Conservation (phyloP, 2,888 invertebrate species). For the Melipona beecheii region DNA sequence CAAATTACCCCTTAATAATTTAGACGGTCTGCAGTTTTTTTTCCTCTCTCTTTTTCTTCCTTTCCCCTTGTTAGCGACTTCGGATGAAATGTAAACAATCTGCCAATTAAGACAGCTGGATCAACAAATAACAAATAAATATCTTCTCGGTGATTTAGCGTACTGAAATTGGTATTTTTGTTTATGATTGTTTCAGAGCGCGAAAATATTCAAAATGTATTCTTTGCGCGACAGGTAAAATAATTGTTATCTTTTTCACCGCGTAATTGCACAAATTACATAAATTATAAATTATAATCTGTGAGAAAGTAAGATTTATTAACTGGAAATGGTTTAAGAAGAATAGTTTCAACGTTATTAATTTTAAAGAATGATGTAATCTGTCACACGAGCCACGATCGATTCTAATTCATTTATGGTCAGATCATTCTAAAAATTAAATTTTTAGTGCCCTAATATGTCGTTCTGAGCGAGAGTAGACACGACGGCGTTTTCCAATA, state of each 20-base stretch:
- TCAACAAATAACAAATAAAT: not conserved
- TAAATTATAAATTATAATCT: no score
- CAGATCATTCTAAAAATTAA: no score
- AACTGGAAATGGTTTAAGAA: not conserved
- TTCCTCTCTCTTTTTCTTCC: not conserved
- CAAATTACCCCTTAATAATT: slow-evolving; percentile 31
- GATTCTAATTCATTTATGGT: not conserved
- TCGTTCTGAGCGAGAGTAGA: no score
- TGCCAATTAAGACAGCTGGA: slow-evolving; percentile 14
- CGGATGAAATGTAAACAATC: slow-evolving; percentile 8
- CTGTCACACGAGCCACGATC: not conserved
- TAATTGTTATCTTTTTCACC: no score
- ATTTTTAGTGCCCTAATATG: no score
- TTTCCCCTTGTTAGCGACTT: not conserved
- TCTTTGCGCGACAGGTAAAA: no score
- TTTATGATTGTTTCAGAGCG: not conserved
- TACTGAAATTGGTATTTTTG: not conserved
- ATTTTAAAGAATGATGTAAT: not conserved
- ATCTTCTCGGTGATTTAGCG: not conserved
- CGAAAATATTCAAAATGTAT: no score
- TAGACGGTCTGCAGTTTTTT: not conserved
- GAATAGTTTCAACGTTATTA: not conserved
- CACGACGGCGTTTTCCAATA: not conserved
- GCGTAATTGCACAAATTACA: no score
- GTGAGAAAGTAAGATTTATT: not conserved